Conservation (phyloP, 2,888 invertebrate genomes). For the Sphecodes monilicornis region DNA sequence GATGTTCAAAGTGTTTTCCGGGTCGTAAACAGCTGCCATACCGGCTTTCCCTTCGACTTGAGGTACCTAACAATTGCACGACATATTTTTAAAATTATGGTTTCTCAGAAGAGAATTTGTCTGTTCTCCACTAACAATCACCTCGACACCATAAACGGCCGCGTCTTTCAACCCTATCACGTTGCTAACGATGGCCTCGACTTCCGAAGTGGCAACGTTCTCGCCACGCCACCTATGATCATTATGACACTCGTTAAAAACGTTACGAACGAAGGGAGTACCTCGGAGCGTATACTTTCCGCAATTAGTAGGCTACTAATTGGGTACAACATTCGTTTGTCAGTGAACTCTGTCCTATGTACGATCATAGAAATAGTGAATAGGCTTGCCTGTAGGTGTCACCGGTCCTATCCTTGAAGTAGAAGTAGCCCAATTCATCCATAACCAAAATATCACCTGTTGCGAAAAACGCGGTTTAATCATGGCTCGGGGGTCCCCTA, state of each 20-base stretch:
- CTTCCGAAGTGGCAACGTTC: slow-evolving; percentile 98
- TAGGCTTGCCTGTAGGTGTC: slow-evolving; percentile 89
- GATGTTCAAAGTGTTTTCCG: slow-evolving; percentile 87
- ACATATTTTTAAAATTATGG: background rate
- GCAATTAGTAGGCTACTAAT: background rate
- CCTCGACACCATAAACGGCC: slow-evolving; percentile 96
- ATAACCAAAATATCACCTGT: slow-evolving; percentile 93
- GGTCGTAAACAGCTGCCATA: slow-evolving; percentile 95
- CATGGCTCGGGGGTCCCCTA: background rate
- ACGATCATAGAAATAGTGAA: background rate
- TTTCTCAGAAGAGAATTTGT: background rate
- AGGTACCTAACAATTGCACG: slow-evolving; percentile 87
- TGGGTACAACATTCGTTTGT: background rate
- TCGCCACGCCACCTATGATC: slow-evolving; percentile 95
- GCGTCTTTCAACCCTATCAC: slow-evolving; percentile 91
- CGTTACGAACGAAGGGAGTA: background rate
- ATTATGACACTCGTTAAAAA: background rate
- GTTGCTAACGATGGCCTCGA: slow-evolving; percentile 95
- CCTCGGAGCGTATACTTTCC: slow-evolving; percentile 2
- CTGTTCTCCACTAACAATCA: slow-evolving; percentile 82
- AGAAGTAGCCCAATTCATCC: slow-evolving; percentile 97
- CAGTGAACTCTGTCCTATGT: background rate
- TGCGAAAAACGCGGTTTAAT: slow-evolving; percentile 36
- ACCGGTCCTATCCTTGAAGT: slow-evolving; percentile 95
- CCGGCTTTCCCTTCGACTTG: slow-evolving; percentile 95